Evolutionary conservation across 64 coral and sea anemone species (phyloP).

Genomic region (Actinia equina): DNA sequence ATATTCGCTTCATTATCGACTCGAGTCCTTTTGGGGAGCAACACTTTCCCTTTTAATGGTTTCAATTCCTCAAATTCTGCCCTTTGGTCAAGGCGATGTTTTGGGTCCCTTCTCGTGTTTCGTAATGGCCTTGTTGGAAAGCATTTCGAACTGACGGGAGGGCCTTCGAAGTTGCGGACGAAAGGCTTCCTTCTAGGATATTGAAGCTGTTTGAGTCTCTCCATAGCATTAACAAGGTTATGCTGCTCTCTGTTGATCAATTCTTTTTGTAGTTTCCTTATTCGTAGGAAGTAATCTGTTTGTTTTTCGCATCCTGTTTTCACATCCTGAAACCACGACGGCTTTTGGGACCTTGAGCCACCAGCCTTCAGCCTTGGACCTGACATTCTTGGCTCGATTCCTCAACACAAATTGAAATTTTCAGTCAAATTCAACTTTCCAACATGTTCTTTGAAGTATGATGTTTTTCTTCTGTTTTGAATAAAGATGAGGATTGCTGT

Average conservation of each 20-base stretch:
- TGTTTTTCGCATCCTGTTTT: constrained; percentile 85
- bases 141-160: background rate
- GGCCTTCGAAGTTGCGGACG: constrained; percentile 32
- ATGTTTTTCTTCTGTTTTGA: background rate
- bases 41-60: constrained; percentile 6
- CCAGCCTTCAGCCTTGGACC: background rate
- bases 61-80: constrained; percentile 10
- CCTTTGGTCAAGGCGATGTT: background rate
- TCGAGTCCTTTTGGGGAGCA: background rate
- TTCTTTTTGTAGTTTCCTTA: constrained; percentile 84
- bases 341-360: background rate
- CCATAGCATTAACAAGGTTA: constrained; percentile 90
- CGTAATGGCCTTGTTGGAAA: constrained; percentile 10
- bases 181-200: constrained; percentile 78
- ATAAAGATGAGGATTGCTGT: background rate
- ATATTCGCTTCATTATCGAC: background rate
- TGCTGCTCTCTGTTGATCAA: constrained; percentile 85
- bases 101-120: constrained; percentile 13
- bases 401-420: background rate
- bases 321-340: constrained; percentile 89
- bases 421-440: background rate
- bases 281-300: constrained; percentile 83
- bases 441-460: background rate
- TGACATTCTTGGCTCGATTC: background rate
- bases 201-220: constrained; percentile 70